Percentiles rank a stretch among this genome's conserved stretches.
Evolutionary conservation across 53 echinoderm and acorn worm species (phyloP).

Genomic region (Paracentrotus lividus): DNA sequence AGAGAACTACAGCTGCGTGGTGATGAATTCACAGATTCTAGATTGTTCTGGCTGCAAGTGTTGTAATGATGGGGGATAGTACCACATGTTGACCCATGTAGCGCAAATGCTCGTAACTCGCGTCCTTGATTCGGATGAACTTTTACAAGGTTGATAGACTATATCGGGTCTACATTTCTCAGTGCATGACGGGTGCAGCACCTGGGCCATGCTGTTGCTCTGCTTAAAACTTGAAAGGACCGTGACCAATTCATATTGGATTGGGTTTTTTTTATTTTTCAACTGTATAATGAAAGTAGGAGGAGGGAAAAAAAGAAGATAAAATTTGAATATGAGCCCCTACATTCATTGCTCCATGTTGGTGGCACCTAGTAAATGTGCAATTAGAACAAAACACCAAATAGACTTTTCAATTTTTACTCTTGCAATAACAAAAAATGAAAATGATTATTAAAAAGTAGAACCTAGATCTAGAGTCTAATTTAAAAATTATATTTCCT

Average conservation of each 20-base stretch:
- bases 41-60: background rate
- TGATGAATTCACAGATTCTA: too few species aligned
- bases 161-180: background rate
- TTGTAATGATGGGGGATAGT: background rate
- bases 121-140: background rate
- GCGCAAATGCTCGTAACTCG: background rate
- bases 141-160: background rate
- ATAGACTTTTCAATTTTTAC: too few species aligned
- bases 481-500: too few species aligned
- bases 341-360: too few species aligned
- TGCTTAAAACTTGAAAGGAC: background rate
- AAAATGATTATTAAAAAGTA: too few species aligned
- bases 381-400: too few species aligned
- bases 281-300: background rate
- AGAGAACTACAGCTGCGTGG: background rate
- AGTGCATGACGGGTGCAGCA: background rate
- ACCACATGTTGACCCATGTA: background rate
- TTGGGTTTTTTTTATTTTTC: background rate
- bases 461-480: too few species aligned
- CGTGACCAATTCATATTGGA: background rate
- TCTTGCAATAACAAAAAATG: too few species aligned
- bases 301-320: background rate
- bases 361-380: too few species aligned
- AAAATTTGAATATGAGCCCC: too few species aligned
- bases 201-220: background rate